phyloP scores from a whole-genome alignment of 2,797 vertebrate species.

The Cynopterus sphinx region DNA sequence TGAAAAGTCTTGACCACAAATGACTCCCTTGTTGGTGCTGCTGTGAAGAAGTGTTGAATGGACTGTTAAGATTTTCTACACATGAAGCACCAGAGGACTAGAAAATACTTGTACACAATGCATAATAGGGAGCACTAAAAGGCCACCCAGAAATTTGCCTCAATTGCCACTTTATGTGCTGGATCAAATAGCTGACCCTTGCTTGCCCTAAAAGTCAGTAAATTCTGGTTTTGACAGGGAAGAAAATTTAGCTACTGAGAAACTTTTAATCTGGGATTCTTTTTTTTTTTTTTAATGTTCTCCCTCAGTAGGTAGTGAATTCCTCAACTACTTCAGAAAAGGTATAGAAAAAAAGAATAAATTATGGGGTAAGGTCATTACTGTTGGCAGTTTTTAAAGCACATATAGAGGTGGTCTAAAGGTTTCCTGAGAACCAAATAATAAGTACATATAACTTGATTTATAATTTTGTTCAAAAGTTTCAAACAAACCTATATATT shows the following conservation, averaged over 20 bases:
- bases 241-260: slow-evolving; percentile 58
- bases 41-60: slow-evolving; percentile 46
- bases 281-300: slow-evolving; percentile 49
- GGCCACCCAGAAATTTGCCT: slow-evolving; percentile 22
- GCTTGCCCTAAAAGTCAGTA: slow-evolving; percentile 51
- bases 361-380: not conserved
- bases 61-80: slow-evolving; percentile 26
- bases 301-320: not conserved
- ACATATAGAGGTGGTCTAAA: not conserved
- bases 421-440: slow-evolving; percentile 15
- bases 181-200: slow-evolving; percentile 62
- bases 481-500: not conserved
- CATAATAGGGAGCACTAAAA: slow-evolving; percentile 35
- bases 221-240: slow-evolving; percentile 65
- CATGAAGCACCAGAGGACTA: not conserved
- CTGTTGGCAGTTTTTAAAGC: not conserved
- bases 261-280: slow-evolving; percentile 45
- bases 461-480: slow-evolving; percentile 35
- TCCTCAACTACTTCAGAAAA: not conserved
- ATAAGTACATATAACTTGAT: not conserved
- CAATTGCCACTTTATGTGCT: slow-evolving; percentile 54
- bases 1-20: slow-evolving; percentile 32
- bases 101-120: slow-evolving; percentile 44
- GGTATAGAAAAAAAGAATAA: slow-evolving; percentile 9
- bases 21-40: slow-evolving; percentile 41